Evolutionary conservation across 2,888 invertebrate species (phyloP).

Genomic region (Meandrusa payeni): DNA sequence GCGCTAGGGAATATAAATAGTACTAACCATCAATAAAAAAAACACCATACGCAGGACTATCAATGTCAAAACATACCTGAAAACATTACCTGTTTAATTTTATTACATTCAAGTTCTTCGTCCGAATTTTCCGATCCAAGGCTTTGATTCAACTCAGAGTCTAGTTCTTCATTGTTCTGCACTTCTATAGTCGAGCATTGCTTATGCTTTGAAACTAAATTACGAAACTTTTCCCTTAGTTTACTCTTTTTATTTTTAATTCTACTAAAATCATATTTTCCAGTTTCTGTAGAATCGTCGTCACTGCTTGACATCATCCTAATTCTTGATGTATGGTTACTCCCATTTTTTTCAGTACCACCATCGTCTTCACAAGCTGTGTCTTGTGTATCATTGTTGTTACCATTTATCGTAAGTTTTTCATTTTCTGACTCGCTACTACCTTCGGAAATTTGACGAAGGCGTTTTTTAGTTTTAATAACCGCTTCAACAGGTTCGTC

Average conservation of each 20-base stretch:
- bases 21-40: no score
- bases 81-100: constrained; percentile 59
- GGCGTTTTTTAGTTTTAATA: constrained; percentile 38
- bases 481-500: constrained; percentile 31
- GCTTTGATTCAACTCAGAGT: constrained; percentile 33
- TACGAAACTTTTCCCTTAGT: constrained; percentile 58
- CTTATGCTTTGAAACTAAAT: constrained; percentile 40
- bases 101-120: constrained; percentile 26
- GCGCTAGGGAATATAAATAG: no score
- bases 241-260: constrained; percentile 55
- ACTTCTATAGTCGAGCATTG: constrained; percentile 31
- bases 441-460: constrained; percentile 48
- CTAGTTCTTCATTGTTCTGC: constrained; percentile 39
- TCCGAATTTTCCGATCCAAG: constrained; percentile 7
- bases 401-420: no score
- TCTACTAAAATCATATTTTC: constrained; percentile 33
- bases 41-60: no score
- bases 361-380: background rate
- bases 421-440: constrained; percentile 46
- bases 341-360: constrained; percentile 25
- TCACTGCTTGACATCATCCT: constrained; percentile 21
- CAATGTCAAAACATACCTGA: no score
- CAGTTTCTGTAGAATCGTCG: constrained; percentile 25
- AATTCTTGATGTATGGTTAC: constrained; percentile 23
- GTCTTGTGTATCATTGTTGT: background rate